Evolutionary conservation across 2,888 invertebrate species (phyloP).

Genomic region (Caenorhabditis auriculariae): DNA sequence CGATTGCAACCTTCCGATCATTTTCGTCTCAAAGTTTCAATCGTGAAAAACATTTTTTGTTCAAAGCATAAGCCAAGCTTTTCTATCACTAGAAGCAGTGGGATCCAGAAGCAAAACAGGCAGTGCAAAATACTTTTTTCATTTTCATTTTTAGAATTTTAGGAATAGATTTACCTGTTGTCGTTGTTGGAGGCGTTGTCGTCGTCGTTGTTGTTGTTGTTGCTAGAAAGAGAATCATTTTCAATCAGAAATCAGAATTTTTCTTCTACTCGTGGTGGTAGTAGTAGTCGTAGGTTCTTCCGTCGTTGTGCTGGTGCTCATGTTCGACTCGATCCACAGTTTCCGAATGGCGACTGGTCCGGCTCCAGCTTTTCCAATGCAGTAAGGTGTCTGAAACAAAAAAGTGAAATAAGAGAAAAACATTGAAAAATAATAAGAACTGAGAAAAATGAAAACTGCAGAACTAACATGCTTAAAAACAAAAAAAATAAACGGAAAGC

Average conservation of each 20-base stretch:
- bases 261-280: slow-evolving; percentile 11
- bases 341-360: slow-evolving; percentile 39
- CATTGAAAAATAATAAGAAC: not conserved
- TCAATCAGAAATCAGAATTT: not conserved
- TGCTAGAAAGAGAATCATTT: not conserved
- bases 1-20: no score
- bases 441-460: not conserved
- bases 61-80: no score
- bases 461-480: not conserved
- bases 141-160: not conserved
- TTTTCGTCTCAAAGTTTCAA: no score
- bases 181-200: slow-evolving; percentile 11
- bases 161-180: slow-evolving; percentile 5
- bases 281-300: slow-evolving; percentile 24
- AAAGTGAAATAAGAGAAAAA: slow-evolving; percentile 5
- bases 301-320: slow-evolving; percentile 30
- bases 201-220: slow-evolving; percentile 6
- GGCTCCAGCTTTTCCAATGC: slow-evolving; percentile 35
- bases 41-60: no score
- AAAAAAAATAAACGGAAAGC: no score
- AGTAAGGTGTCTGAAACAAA: slow-evolving; percentile 44
- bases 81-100: no score
- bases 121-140: not conserved
- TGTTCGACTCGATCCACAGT: slow-evolving; percentile 35
- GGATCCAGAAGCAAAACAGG: not conserved